Base-by-base conservation (phyloP, 2,113 vertebrate genomes). In the Turdus rufiventris region DNA sequence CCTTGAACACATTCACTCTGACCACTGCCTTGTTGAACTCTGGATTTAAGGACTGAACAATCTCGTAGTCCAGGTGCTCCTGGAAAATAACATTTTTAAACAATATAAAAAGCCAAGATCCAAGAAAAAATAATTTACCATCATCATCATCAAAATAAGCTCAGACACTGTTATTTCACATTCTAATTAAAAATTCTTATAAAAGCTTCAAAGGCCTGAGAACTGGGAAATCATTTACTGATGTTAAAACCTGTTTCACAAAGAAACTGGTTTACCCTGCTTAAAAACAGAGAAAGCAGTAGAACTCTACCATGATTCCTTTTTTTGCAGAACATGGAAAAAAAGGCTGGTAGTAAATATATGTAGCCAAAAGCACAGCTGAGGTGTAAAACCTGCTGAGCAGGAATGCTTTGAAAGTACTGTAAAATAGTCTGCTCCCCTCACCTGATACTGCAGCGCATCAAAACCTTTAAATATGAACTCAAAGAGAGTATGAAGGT, bases 381-480 rank as follows among this genome's bases (percentile, higher is more conserved):
- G 21, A 83, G 72, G 34, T 47, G 17, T 4, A 75, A 81, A 91
- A 5, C 6, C 4, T n/a, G 33, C 26, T 16, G 9, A 29, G 18
- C 8, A 75, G 24, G 10, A 58, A 38, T 0, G 0, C 34, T 73
- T 29, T 25, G 7, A 1, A 80, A 65, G 7, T 12, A 19, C 0
- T 43, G 11, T 17, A 12, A 50, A 81, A 23, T 0, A 40, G 10
- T 15, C 18, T 75, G 28, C 26, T 33, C 57, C 76, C 54, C 97
- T 95, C 81, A 99, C 98, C 98, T 99, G 98, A 86, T 99, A 99
- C 33, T 99, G 98, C 78, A 99, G 97, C 3, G 98, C 97, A 95
- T 99, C 99, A 87, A 99, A 99, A 65, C 99, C 99, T 97, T 99
- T 99, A 96, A 99, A 99, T 67, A 99, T 97, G 95, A 99, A 99